These are phyloP conservation scores for Acridotheres tristis DNA, from an alignment of 2,797 vertebrate species.

Conservation along the genomic window DNA sequence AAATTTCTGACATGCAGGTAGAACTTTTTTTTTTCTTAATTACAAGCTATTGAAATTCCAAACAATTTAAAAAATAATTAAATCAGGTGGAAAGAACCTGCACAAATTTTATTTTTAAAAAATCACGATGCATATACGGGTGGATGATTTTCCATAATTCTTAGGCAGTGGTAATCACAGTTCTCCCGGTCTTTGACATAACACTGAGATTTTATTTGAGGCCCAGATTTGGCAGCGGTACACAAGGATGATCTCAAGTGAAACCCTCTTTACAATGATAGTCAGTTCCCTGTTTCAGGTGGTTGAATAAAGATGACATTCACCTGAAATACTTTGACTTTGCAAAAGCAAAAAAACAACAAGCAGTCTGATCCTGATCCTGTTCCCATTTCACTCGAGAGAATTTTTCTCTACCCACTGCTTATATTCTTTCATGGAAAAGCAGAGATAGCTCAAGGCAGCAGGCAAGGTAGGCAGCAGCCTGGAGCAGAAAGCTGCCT, in stretches of 20 bases:
- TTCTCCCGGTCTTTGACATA: background rate
- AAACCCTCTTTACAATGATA: background rate
- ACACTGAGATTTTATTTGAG: background rate
- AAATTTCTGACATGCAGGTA: background rate
- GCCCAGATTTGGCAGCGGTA: background rate
- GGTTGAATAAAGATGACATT: background rate
- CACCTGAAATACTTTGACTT: background rate
- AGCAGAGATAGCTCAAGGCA: slow-evolving; percentile 38
- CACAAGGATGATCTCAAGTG: background rate
- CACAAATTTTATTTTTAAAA: background rate
- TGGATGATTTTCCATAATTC: background rate
- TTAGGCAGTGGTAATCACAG: background rate
- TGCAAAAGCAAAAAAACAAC: background rate
- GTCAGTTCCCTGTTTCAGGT: background rate
- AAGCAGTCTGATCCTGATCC: background rate
- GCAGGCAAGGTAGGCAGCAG: slow-evolving; percentile 51
- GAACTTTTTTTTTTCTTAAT: background rate
- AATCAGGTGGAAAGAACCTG: background rate
- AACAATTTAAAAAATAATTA: background rate
- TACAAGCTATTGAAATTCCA: background rate
- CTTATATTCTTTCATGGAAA: background rate
- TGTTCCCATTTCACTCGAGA: slow-evolving; percentile 1
- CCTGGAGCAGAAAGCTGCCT: slow-evolving; percentile 48
- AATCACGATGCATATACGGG: background rate
- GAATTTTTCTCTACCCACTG: slow-evolving; percentile 21